A percentile compares a stretch with the other conserved stretches of the same genome.
Evolutionary conservation across 2,797 vertebrate species (phyloP).

Genomic region (Protosalanx chinensis): DNA sequence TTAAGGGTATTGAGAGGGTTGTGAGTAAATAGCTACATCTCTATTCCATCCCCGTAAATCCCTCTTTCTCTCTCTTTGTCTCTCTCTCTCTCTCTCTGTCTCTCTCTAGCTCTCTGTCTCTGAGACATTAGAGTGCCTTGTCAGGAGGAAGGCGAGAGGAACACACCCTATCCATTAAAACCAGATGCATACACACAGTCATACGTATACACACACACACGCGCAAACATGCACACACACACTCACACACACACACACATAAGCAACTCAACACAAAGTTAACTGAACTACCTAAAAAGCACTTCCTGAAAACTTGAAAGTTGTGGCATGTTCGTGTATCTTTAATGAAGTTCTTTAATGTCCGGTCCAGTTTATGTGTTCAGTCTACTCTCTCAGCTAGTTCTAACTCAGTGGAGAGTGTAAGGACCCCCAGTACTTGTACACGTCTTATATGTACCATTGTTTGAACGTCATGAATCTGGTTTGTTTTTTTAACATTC

Average conservation of each 20-base stretch:
- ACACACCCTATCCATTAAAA: neutral
- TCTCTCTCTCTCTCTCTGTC: constrained; percentile 8
- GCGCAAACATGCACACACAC: too few relatives aligned
- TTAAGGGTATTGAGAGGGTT: neutral
- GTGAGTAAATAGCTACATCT: neutral
- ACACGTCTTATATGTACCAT: constrained; percentile 81
- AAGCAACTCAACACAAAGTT: constrained; percentile 6
- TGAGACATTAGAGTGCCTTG: neutral
- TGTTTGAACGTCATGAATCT: constrained; percentile 86
- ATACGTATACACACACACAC: neutral
- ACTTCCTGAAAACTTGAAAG: constrained; percentile 81
- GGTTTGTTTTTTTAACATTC: constrained; percentile 53
- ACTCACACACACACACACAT: neutral
- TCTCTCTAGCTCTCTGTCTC: constrained; percentile 4
- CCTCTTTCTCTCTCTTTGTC: constrained; percentile 3
- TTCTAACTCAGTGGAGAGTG: constrained; percentile 19
- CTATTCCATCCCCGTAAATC: neutral
- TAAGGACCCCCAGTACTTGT: neutral
- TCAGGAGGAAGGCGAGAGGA: neutral
- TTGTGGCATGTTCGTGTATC: constrained; percentile 63
- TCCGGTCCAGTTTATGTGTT: constrained; percentile 16
- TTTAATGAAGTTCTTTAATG: constrained; percentile 19
- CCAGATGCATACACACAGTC: neutral
- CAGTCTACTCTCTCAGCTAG: constrained; percentile 10
- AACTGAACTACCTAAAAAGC: constrained; percentile 50